These are phyloP conservation scores for Aspidiotus destructor DNA, from an alignment of 2,888 invertebrate species.

Conservation along the genomic window DNA sequence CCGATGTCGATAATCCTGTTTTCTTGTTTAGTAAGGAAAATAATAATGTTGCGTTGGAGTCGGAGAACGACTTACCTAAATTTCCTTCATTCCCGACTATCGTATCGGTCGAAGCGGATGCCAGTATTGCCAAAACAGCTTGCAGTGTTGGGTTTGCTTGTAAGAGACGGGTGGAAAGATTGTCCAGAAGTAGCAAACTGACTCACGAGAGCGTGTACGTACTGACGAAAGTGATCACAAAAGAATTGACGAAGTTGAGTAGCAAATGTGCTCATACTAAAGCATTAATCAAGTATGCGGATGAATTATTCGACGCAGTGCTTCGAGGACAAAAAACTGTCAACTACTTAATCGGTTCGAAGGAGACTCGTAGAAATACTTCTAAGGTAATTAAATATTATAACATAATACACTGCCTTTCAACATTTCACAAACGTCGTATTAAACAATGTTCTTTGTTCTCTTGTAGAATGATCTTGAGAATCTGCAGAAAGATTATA, in stretches of 20 bases:
- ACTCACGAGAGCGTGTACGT: slow-evolving; percentile 61
- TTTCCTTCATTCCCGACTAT: slow-evolving; percentile 81
- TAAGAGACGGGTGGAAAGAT: slow-evolving; percentile 59
- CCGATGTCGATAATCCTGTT: slow-evolving; percentile 59
- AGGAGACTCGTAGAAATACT: slow-evolving; percentile 27
- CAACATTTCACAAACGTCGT: too few relatives aligned
- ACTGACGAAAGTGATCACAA: slow-evolving; percentile 53
- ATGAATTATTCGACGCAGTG: slow-evolving; percentile 45
- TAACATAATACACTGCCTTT: too few relatives aligned
- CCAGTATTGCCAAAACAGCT: slow-evolving; percentile 75
- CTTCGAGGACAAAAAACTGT: slow-evolving; percentile 43
- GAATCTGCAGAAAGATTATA: slow-evolving; percentile 49
- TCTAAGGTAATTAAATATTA: too few relatives aligned
- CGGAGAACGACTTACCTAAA: slow-evolving; percentile 63
- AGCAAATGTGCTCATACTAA: slow-evolving; percentile 46
- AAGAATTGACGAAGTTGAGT: slow-evolving; percentile 39
- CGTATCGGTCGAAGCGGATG: slow-evolving; percentile 83
- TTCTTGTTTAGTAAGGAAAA: slow-evolving; percentile 74
- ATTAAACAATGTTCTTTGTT: too few relatives aligned
- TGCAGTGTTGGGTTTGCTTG: slow-evolving; percentile 82
- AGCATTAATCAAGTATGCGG: slow-evolving; percentile 48
- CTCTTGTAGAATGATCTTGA: slow-evolving; percentile 44
- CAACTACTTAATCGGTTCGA: slow-evolving; percentile 38
- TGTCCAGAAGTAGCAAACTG: slow-evolving; percentile 55
- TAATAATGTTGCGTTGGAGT: slow-evolving; percentile 61